Evolutionary conservation across 2,888 invertebrate genomes (phyloP).

Genomic region (Apodemia hepburni): DNA sequence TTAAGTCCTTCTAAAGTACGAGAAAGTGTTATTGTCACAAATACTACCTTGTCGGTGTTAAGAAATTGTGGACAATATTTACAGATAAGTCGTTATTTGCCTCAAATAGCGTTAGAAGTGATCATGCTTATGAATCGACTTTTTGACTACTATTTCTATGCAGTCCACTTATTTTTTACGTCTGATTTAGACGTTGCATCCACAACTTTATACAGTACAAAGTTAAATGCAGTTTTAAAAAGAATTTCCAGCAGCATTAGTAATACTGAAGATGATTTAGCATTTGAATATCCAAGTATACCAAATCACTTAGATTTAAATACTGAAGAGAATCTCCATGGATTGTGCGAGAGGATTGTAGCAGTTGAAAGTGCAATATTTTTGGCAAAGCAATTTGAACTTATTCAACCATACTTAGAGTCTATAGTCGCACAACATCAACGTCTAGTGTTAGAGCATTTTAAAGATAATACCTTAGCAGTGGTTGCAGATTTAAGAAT

Average conservation of each 20-base stretch:
- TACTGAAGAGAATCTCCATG: conserved; percentile 86
- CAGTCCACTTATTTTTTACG: conserved; percentile 93
- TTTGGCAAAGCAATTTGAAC: conserved; percentile 92
- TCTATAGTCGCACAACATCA: conserved; percentile 88
- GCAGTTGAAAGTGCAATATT: conserved; percentile 96
- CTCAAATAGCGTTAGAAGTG: conserved; percentile 94
- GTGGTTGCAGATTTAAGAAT: conserved; percentile 87
- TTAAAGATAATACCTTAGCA: conserved; percentile 86
- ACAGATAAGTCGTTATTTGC: conserved; percentile 93
- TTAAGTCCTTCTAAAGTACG: conserved; percentile 62
- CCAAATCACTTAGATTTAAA: conserved; percentile 54
- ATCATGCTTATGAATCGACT: conserved; percentile 95
- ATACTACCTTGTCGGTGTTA: conserved; percentile 94
- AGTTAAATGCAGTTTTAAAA: conserved; percentile 87
- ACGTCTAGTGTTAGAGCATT: conserved; percentile 84
- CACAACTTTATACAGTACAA: conserved; percentile 82
- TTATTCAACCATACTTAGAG: conserved; percentile 91
- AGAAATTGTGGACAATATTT: conserved; percentile 95
- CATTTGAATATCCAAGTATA: conserved; percentile 46
- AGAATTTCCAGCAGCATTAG: conserved; percentile 87
- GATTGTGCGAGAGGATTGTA: conserved; percentile 91
- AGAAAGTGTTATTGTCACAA: conserved; percentile 87
- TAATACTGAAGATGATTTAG: conserved; percentile 46
- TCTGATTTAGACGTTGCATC: conserved; percentile 83
- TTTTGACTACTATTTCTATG: conserved; percentile 95